A percentile compares a stretch with the other conserved stretches of the same genome.
These are phyloP conservation scores for Xenopus borealis DNA, from an alignment of 2,113 vertebrate genomes.

Conservation along the genomic window DNA sequence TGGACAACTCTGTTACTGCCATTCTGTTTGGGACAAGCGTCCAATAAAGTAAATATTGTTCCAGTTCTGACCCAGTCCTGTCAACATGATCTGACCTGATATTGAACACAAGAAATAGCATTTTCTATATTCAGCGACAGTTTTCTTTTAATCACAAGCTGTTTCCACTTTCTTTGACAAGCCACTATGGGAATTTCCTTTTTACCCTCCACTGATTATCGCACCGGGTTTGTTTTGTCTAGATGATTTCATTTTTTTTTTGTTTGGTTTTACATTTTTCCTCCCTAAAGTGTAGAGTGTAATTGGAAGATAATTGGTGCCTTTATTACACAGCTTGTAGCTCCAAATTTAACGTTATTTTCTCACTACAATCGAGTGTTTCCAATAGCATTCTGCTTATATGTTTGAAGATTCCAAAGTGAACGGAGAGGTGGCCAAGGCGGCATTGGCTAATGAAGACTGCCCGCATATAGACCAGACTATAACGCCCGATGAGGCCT, in stretches of 20 bases:
- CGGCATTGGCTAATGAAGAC: constrained; percentile 96
- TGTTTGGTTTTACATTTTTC: no score
- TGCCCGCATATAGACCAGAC: constrained; percentile 99
- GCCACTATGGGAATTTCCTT: no score
- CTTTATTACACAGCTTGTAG: constrained; percentile 40
- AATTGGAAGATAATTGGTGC: constrained; percentile 34
- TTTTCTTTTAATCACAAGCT: no score
- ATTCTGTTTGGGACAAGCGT: not conserved
- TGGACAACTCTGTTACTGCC: not conserved
- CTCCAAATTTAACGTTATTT: not conserved
- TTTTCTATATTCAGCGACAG: no score
- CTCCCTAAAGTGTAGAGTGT: not conserved
- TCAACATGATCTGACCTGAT: not conserved
- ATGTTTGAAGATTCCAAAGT: constrained; percentile 95
- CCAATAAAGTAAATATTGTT: no score
- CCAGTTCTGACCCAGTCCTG: no score
- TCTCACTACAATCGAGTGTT: constrained; percentile 66
- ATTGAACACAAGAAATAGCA: not conserved
- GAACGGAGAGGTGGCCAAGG: constrained; percentile 94
- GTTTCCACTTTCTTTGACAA: no score
- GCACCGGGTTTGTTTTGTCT: no score
- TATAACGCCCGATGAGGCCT: constrained; percentile 93
- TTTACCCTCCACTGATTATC: no score
- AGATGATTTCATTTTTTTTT: no score
- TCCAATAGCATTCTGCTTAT: constrained; percentile 83